These are phyloP conservation scores for Amazona ochrocephala DNA, from an alignment of 2,797 vertebrate genomes.

Conservation along the genomic window DNA sequence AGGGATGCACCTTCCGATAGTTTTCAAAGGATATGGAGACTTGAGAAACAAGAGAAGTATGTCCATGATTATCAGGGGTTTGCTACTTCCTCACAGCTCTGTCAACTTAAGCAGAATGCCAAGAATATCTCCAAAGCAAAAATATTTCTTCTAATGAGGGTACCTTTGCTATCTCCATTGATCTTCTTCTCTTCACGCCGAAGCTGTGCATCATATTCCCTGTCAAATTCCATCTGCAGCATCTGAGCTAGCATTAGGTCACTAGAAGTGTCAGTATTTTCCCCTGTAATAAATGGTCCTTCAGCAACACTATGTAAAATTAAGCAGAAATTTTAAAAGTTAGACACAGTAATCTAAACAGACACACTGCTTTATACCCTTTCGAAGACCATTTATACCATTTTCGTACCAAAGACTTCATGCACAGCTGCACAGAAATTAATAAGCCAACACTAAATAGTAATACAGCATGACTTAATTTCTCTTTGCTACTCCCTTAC, in stretches of 20 bases:
- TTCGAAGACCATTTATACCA: neutral
- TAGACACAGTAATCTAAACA: neutral
- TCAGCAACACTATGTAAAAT: constrained; percentile 75
- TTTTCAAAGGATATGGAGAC: constrained; percentile 99
- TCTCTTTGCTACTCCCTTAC: neutral
- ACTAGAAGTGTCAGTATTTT: constrained; percentile 86
- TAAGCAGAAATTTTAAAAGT: neutral
- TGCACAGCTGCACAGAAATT: neutral
- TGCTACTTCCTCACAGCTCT: neutral
- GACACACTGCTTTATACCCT: neutral
- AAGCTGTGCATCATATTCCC: constrained; percentile 93
- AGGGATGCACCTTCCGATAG: constrained; percentile 93
- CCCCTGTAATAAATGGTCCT: constrained; percentile 77
- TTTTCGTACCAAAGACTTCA: neutral
- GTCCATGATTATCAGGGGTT: neutral
- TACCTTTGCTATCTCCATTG: constrained; percentile 98
- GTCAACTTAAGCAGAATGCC: neutral
- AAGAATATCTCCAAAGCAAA: neutral
- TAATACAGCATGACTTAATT: neutral
- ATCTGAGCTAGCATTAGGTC: constrained; percentile 96
- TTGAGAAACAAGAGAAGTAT: constrained; percentile 69
- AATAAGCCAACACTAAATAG: neutral
- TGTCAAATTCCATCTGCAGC: constrained; percentile 97
- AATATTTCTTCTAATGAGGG: neutral
- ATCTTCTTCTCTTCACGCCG: constrained; percentile 94